Percentiles rank a stretch among this genome's conserved stretches.
These are phyloP conservation scores for Megamerina dolium DNA, from an alignment of 2,888 invertebrate species.

Conservation along the genomic window DNA sequence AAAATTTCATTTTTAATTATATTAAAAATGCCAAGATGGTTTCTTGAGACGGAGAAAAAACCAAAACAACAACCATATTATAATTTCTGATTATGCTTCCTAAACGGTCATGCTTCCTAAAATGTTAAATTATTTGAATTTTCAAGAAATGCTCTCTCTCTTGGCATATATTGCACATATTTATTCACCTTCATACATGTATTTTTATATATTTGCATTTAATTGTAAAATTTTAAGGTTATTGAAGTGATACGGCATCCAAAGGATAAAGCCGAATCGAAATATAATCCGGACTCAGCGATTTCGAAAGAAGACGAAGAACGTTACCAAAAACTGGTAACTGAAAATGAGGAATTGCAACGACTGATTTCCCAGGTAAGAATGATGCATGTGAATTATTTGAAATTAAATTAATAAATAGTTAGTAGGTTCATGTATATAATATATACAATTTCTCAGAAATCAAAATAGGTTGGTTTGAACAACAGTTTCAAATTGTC, in stretches of 20 bases:
- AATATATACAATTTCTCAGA: neutral
- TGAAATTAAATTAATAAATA: neutral
- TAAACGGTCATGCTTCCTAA: too few relatives aligned
- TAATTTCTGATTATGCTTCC: too few relatives aligned
- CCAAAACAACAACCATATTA: too few relatives aligned
- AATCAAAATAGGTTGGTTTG: too few relatives aligned
- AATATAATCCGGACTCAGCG: slow-evolving; percentile 76
- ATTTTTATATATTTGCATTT: neutral
- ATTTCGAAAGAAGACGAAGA: slow-evolving; percentile 91
- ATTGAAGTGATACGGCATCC: slow-evolving; percentile 87
- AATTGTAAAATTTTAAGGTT: slow-evolving; percentile 57
- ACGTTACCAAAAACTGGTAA: slow-evolving; percentile 82
- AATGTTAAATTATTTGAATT: too few relatives aligned
- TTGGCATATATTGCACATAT: too few relatives aligned
- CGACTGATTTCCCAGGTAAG: slow-evolving; percentile 86
- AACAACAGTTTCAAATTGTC: too few relatives aligned
- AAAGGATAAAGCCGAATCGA: slow-evolving; percentile 79
- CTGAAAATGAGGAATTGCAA: slow-evolving; percentile 95
- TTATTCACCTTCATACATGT: too few relatives aligned
- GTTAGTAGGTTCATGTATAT: neutral
- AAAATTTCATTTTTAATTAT: too few relatives aligned
- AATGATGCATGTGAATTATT: neutral
- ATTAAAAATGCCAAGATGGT: too few relatives aligned
- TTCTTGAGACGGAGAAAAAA: too few relatives aligned
- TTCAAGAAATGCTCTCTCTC: too few relatives aligned